Conservation (phyloP, 2,797 vertebrate species). For the Sandelia bainsii region DNA sequence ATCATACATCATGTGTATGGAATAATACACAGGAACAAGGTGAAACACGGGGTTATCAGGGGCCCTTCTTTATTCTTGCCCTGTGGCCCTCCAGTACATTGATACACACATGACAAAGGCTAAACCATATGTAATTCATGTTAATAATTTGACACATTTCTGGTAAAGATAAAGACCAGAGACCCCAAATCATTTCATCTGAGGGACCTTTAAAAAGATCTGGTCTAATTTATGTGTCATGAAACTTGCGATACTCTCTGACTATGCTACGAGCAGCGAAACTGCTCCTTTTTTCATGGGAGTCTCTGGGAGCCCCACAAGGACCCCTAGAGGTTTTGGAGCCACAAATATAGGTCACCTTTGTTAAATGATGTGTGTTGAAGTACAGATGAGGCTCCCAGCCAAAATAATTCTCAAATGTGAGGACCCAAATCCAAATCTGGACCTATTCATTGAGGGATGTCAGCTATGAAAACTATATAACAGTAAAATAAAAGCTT, state of each 20-base stretch:
- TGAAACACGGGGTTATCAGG: too few species aligned
- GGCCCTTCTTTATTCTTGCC: neutral
- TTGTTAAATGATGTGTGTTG: conserved; percentile 49
- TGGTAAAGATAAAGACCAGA: neutral
- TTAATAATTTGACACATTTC: neutral
- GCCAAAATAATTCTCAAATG: conserved; percentile 42
- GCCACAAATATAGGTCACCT: conserved; percentile 62
- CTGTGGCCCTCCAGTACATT: neutral
- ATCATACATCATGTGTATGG: neutral
- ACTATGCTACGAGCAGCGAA: conserved; percentile 7
- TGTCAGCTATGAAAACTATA: neutral
- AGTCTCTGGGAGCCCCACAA: conserved; percentile 21
- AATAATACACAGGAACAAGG: neutral
- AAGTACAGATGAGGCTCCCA: conserved; percentile 44
- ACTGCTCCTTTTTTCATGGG: conserved; percentile 15
- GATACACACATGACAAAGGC: neutral
- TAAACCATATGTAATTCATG: too few species aligned
- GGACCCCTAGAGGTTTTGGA: conserved; percentile 26
- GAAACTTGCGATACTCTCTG: neutral
- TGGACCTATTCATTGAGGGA: conserved; percentile 23
- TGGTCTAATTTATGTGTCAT: too few species aligned
- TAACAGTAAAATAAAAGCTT: conserved; percentile 9
- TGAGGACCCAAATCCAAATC: conserved; percentile 56
- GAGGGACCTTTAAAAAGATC: neutral
- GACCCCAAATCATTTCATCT: neutral